These are phyloP conservation scores for Osedax frankpressi DNA, from an alignment of 2,888 invertebrate genomes.

Conservation along the genomic window DNA sequence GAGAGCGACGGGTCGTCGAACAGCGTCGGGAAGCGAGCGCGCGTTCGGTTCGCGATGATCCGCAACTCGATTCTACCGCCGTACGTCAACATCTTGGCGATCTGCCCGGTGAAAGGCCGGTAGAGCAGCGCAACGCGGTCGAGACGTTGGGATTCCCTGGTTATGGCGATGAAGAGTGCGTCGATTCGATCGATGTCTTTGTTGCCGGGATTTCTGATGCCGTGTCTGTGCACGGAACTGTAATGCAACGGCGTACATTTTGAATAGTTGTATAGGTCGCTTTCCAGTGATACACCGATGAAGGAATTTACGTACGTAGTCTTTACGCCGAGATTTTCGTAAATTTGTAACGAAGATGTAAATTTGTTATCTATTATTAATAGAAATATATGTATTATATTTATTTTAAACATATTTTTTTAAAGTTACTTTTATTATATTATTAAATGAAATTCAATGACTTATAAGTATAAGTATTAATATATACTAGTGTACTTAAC, in stretches of 20 bases:
- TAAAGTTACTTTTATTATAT: too few relatives aligned
- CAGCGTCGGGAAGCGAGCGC: not conserved
- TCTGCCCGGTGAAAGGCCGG: not conserved
- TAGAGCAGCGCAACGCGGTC: not conserved
- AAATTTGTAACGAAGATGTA: too few relatives aligned
- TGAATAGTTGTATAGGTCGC: not conserved
- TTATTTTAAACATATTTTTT: too few relatives aligned
- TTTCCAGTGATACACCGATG: not conserved
- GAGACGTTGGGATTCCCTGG: not conserved
- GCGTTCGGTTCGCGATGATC: not conserved
- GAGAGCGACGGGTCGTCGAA: not conserved
- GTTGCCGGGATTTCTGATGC: conserved; percentile 19
- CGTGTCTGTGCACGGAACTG: conserved; percentile 10
- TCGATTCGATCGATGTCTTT: conserved; percentile 1
- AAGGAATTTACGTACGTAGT: conserved; percentile 9
- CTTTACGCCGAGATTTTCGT: not conserved
- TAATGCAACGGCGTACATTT: conserved; percentile 13
- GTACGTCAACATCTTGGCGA: not conserved
- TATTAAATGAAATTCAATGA: too few relatives aligned
- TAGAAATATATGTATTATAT: too few relatives aligned
- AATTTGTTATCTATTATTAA: too few relatives aligned
- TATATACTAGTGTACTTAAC: too few relatives aligned
- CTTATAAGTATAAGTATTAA: too few relatives aligned
- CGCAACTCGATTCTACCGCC: conserved; percentile 5
- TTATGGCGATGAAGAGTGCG: not conserved